Conservation (phyloP, 2,113 vertebrate genomes). For the Syngnathus floridae region DNA sequence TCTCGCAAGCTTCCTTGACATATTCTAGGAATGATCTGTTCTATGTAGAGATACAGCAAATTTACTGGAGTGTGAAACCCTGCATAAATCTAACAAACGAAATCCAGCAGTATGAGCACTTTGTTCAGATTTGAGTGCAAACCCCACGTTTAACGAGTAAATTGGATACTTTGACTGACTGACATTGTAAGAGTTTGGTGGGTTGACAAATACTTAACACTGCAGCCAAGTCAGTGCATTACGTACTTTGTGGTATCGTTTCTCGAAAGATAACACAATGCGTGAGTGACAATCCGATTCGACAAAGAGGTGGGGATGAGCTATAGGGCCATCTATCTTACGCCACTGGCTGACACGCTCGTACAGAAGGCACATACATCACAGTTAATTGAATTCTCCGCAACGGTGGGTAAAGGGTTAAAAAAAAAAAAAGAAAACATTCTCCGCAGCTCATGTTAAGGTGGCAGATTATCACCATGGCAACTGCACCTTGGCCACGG, state of each 20-base stretch:
- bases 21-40: too few species aligned
- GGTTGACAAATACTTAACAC: background rate
- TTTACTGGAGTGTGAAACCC: too few species aligned
- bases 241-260: background rate
- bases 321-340: background rate
- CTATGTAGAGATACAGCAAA: too few species aligned
- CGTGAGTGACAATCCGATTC: background rate
- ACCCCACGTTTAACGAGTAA: too few species aligned
- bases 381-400: constrained; percentile 1
- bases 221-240: background rate
- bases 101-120: too few species aligned
- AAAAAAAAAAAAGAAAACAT: background rate
- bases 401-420: background rate
- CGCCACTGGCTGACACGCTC: background rate
- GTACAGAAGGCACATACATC: background rate
- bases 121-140: too few species aligned
- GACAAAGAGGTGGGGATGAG: background rate
- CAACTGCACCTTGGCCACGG: constrained; percentile 26
- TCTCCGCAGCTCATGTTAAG: background rate
- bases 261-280: background rate
- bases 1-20: too few species aligned
- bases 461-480: constrained; percentile 23
- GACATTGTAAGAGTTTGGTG: background rate
- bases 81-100: too few species aligned
- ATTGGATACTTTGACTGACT: background rate